These are phyloP conservation scores for Dicroscelio sp. DNA, from an alignment of 2,888 invertebrate species.

Conservation along the genomic window DNA sequence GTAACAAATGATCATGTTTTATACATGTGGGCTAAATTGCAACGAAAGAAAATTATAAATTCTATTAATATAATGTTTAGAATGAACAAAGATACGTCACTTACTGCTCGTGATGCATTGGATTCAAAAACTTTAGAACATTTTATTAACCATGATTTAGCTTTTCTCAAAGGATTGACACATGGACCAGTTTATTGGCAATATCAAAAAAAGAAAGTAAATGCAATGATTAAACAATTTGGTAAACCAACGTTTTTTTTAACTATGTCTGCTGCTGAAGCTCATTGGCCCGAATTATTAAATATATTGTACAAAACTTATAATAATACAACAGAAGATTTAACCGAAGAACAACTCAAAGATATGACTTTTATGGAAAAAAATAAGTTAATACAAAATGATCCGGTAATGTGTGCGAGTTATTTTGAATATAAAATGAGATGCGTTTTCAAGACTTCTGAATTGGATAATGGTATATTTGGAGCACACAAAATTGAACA, in stretches of 20 bases:
- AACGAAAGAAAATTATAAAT: conserved; percentile 57
- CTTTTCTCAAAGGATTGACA: conserved; percentile 17
- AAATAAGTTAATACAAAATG: conserved; percentile 71
- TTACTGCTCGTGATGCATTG: conserved; percentile 58
- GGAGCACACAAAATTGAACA: conserved; percentile 12
- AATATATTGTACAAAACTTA: conserved; percentile 67
- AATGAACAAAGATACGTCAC: conserved; percentile 53
- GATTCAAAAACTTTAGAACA: conserved; percentile 53
- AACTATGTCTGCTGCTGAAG: conserved; percentile 57
- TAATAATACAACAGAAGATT: conserved; percentile 40
- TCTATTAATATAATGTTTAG: conserved; percentile 65
- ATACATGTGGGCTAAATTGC: conserved; percentile 60
- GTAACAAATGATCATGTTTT: conserved; percentile 52
- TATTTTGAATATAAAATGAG: conserved; percentile 75
- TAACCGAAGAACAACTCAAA: too few species aligned
- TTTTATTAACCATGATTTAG: conserved; percentile 34
- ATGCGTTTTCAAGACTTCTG: conserved; percentile 41
- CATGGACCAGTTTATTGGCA: conserved; percentile 55
- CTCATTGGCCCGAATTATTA: conserved; percentile 61
- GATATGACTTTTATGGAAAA: too few species aligned
- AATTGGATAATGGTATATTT: conserved; percentile 48
- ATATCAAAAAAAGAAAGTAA: conserved; percentile 51
- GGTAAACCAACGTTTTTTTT: conserved; percentile 58
- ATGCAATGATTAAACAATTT: conserved; percentile 58
- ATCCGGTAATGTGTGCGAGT: conserved; percentile 80